Evolutionary conservation across 2,888 invertebrate species (phyloP), one percentile per base, ranked within the genome.

Genomic region (Allacma fusca): DNA sequence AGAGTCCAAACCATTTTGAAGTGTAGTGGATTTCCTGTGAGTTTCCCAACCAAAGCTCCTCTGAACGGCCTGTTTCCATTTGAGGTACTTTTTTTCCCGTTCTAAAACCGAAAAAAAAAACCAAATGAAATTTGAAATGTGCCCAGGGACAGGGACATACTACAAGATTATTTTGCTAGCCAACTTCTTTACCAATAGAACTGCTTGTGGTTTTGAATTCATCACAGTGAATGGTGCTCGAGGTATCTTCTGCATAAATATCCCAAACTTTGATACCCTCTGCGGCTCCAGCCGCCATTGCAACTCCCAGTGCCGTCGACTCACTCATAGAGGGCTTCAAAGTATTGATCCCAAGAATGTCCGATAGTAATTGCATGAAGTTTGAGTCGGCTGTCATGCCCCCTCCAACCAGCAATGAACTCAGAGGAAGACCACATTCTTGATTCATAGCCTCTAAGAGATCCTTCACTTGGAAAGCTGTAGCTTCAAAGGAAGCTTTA

Each of bases 381-480:
- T 26, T 23, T 1, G 28, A 12, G 86, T 98, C 98, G 7, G 90
- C 90, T 0, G 96, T 94, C 92, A 99, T 93, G 84, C 92, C 93
- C 0, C 99, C 99, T 86, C 99, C 98, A 0, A 97, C 96, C 86
- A 96, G 92, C 0, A 98, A 88, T 84, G 93, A 93, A 0, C 91
- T 89, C 24, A 97, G 87, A 0, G 92, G 91, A 86, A 93, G 91
- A 73, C 95, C 95, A 85, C 95, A 95, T 88, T 98, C 97, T 87
- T 94, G 92, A 85, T 94, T 91, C 95, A 98, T 97, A 0, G 96
- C 95, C 87, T 97, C 96, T 70, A 98, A 87, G 83, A 97, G 93
- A 87, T 98, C 98, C 80, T 93, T 91, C 0, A 97, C 96, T 88
- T 99, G 99, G 86, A 96, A 99, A 85, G 97, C 96, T 0, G 98